Percentiles rank a stretch among this genome's conserved stretches.
Evolutionary conservation across 2,888 invertebrate genomes (phyloP).

Genomic region (Helobdella robusta): DNA sequence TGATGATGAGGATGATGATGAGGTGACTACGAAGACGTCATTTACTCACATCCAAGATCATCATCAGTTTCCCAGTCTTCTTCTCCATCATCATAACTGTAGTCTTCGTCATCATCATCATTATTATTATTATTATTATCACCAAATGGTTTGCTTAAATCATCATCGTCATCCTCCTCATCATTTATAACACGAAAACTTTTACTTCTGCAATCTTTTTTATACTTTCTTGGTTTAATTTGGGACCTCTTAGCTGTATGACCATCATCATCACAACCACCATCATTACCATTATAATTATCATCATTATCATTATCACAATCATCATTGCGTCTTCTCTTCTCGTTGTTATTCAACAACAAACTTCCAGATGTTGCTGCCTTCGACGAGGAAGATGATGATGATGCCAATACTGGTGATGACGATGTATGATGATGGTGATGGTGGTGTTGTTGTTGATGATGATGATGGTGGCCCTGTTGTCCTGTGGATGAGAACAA

Average conservation of each 20-base stretch:
- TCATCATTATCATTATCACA: constrained; percentile 2
- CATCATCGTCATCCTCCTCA: neutral
- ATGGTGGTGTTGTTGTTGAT: too few relatives aligned
- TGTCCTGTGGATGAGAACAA: too few relatives aligned
- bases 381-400: too few relatives aligned
- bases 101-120: neutral
- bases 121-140: neutral
- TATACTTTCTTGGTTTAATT: too few relatives aligned
- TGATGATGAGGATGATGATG: too few relatives aligned
- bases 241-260: too few relatives aligned
- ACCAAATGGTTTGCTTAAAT: neutral
- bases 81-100: constrained; percentile 5
- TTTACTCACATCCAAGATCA: constrained; percentile 3
- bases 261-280: constrained; percentile 10
- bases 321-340: neutral
- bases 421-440: too few relatives aligned
- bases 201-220: neutral
- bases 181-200: neutral
- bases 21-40: neutral
- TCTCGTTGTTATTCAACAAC: neutral
- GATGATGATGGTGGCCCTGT: too few relatives aligned
- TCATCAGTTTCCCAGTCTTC: neutral
- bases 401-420: too few relatives aligned
- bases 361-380: too few relatives aligned
- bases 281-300: constrained; percentile 16